Evolutionary conservation across 2,113 vertebrate genomes (phyloP).

Genomic region (Nymphicus hollandicus): DNA sequence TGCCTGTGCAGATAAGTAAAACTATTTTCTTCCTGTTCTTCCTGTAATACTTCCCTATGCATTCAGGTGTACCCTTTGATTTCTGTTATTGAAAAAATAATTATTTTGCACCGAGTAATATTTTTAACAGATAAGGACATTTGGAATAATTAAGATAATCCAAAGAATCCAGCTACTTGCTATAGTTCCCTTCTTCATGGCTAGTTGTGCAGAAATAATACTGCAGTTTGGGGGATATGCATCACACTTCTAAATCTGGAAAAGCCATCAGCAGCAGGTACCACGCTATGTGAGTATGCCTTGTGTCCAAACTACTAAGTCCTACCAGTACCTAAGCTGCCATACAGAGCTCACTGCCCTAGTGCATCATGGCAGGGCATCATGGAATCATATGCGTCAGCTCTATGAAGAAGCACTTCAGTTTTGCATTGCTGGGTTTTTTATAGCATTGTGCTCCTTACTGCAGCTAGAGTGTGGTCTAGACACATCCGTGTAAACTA

Average conservation of each 20-base stretch:
- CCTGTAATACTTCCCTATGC: neutral
- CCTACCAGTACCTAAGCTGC: neutral
- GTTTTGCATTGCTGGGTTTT: neutral
- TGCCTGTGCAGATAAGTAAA: neutral
- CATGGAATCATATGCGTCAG: neutral
- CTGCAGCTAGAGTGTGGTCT: neutral
- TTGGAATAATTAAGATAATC: neutral
- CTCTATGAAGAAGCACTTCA: neutral
- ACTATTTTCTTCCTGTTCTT: neutral
- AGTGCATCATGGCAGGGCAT: neutral
- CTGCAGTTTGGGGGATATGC: neutral
- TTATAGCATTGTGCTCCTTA: neutral
- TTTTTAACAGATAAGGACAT: neutral
- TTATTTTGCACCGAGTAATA: neutral
- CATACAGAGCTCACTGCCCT: neutral
- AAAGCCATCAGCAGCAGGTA: neutral
- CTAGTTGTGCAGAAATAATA: neutral
- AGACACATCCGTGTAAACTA: neutral
- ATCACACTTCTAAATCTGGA: neutral
- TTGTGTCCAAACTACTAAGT: neutral
- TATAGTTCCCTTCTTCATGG: neutral
- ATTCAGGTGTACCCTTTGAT: neutral
- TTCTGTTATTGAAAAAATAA: neutral
- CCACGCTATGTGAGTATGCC: rapidly evolving
- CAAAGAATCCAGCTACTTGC: neutral